A percentile compares a stretch with the other conserved stretches of the same genome.
These are phyloP conservation scores for Calidris pugnax DNA, from an alignment of 2,113 vertebrate genomes.

Conservation along the genomic window DNA sequence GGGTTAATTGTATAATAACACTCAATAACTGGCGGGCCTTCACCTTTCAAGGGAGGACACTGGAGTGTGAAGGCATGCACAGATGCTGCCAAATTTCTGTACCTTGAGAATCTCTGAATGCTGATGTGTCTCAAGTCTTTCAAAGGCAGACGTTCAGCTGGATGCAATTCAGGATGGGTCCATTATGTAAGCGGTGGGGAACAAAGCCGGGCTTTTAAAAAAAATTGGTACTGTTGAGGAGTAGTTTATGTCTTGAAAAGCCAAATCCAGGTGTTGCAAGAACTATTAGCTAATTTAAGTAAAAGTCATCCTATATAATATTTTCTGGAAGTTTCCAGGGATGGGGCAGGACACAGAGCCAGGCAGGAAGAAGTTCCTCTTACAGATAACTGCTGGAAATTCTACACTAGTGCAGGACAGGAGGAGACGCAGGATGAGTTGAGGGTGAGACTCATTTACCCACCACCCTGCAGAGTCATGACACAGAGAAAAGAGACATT, in stretches of 20 bases:
- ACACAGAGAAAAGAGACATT: neutral
- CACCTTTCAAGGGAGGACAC: slow-evolving; percentile 9
- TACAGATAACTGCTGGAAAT: neutral
- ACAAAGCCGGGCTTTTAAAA: neutral
- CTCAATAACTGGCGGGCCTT: slow-evolving; percentile 19
- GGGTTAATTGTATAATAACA: slow-evolving; percentile 34
- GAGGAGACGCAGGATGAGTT: neutral
- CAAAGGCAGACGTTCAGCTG: slow-evolving; percentile 1
- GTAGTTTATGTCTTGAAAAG: neutral
- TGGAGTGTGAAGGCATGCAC: slow-evolving; percentile 6
- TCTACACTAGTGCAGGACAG: neutral
- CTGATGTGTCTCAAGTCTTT: neutral
- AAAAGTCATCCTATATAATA: neutral
- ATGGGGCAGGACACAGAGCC: neutral
- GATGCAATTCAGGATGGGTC: neutral
- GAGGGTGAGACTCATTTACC: neutral
- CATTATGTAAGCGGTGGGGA: neutral
- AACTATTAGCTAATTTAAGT: neutral
- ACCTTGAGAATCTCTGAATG: slow-evolving; percentile 18
- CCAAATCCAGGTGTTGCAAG: neutral
- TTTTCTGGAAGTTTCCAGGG: neutral
- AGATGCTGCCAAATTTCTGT: slow-evolving; percentile 25
- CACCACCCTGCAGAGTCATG: neutral
- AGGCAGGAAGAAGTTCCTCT: neutral
- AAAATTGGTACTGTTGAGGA: neutral